A percentile compares a stretch with the other conserved stretches of the same genome.
phyloP scores from a whole-genome alignment of 2,888 invertebrate species.

The Dione juno region DNA sequence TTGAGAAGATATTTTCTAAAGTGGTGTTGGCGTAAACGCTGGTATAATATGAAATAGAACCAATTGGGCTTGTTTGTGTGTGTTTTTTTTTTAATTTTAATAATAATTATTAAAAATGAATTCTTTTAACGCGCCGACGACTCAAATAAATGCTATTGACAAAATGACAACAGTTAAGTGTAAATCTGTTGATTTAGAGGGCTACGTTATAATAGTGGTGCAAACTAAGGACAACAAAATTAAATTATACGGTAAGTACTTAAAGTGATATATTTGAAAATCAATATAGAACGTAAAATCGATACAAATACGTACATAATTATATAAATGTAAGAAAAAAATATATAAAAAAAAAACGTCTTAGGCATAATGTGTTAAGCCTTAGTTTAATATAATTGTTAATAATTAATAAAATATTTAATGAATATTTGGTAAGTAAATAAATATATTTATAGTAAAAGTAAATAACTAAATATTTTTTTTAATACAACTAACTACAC shows the following conservation, averaged over 20 bases:
- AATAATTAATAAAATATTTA: background rate
- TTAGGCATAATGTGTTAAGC: background rate
- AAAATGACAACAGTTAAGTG: constrained; percentile 81
- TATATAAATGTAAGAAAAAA: too few relatives aligned
- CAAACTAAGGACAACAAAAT: constrained; percentile 97
- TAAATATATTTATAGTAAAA: too few relatives aligned
- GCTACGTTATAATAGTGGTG: constrained; percentile 96
- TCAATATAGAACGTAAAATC: too few relatives aligned
- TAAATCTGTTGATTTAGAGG: constrained; percentile 93
- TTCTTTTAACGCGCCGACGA: constrained; percentile 77
- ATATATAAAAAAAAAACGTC: too few relatives aligned
- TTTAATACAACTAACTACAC: background rate
- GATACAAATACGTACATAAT: too few relatives aligned
- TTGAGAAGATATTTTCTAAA: constrained; percentile 71
- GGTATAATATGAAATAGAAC: constrained; percentile 52
- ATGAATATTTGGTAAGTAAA: too few relatives aligned
- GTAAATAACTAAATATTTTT: too few relatives aligned
- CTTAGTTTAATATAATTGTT: background rate
- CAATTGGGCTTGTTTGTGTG: constrained; percentile 13
- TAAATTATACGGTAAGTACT: constrained; percentile 91
- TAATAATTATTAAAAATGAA: constrained; percentile 66
- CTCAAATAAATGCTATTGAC: constrained; percentile 77
- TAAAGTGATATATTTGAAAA: background rate
- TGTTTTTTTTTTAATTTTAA: constrained; percentile 41
- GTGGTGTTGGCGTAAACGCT: constrained; percentile 80